Base-by-base conservation (phyloP, 2,888 invertebrate genomes). In the Piscicola geometra region DNA sequence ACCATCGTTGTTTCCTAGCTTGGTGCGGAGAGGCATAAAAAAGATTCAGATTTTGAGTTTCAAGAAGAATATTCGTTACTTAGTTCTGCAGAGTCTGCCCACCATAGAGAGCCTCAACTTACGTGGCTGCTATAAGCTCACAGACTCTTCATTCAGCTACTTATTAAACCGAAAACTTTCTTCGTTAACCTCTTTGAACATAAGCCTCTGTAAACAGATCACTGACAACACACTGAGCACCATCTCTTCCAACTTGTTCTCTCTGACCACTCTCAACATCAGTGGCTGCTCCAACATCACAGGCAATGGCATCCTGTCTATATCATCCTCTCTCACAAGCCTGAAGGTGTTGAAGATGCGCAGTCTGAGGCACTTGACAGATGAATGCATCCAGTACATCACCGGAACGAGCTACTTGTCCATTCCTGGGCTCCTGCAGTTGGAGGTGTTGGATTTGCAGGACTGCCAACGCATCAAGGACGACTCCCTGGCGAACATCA, bases 391-490 rank as follows among this genome's bases (percentile, higher is more conserved):
- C 80, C 91, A 91, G 0, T 92, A 93, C 84, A 86, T 96, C 79
- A 91, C 92, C 1, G 91, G 92, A 12, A 68, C 79, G 79, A 81
- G 75, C 47, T 73, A 67, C 0, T 35, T 67, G 25, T 67, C 75
- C 21, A 47, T 68, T 21, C 52, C 82, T 36, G 86, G 86, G 33
- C 84, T 91, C 80, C 89, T 91, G 50, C 90, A 90, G 52, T 86
- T 96, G 80, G 93, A 94, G 86, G 89, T 92, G 84, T 88, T 96
- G 74, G 93, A 93, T 32, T 88, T 95, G 79, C 95, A 96, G 88
- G 96, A 96, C 88, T 96, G 95, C 87, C 95, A 95, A 87, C 90
- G 94, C 83, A 87, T 96, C 78, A 92, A 93, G 78, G 96, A 96
- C 86, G 93, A 94, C 83, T 92, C 93, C 12, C 88, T 96, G 79